These are phyloP conservation scores for Callipepla squamata DNA, from an alignment of 2,113 vertebrate species.

Conservation along the genomic window DNA sequence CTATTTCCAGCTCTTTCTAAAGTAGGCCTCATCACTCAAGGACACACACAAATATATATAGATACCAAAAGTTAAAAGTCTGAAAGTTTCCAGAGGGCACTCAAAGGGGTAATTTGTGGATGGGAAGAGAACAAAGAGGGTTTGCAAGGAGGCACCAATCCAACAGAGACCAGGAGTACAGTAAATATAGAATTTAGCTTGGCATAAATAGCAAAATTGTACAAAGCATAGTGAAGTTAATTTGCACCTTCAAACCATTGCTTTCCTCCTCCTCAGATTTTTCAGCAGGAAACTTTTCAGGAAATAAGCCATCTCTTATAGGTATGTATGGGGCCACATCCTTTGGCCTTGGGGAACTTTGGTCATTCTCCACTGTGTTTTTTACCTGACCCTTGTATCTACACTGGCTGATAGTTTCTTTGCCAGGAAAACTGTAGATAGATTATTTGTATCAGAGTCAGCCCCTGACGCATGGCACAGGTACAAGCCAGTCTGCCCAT, in stretches of 20 bases:
- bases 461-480: not conserved
- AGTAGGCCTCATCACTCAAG: not conserved
- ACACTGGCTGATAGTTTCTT: not conserved
- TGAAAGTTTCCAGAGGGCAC: not conserved
- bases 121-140: not conserved
- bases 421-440: not conserved
- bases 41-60: not conserved
- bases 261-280: not conserved
- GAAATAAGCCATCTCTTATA: not conserved
- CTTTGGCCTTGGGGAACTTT: not conserved
- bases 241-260: not conserved
- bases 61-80: not conserved
- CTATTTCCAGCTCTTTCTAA: not conserved
- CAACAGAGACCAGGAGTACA: not conserved
- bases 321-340: not conserved
- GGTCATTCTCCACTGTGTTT: not conserved
- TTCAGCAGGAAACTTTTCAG: not conserved
- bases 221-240: not conserved
- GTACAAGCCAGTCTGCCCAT: not conserved
- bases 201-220: not conserved
- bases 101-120: not conserved
- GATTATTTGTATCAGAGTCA: not conserved
- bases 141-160: not conserved
- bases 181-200: not conserved
- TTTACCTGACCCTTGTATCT: not conserved